These are phyloP conservation scores for Rafetus swinhoei DNA, from an alignment of 2,113 vertebrate genomes.

Conservation along the genomic window DNA sequence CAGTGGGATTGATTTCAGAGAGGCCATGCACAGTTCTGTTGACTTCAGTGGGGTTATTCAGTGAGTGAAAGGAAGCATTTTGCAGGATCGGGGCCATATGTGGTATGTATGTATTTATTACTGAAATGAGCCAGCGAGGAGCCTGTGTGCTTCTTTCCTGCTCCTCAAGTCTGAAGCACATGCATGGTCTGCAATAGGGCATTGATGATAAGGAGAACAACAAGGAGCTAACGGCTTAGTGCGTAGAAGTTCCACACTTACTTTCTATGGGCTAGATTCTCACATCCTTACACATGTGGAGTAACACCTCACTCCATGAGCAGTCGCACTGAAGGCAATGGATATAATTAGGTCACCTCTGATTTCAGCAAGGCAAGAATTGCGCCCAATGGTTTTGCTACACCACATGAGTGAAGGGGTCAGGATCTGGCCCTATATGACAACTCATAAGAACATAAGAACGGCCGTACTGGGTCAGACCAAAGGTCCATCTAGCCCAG, in stretches of 20 bases:
- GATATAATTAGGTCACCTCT: neutral
- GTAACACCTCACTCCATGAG: neutral
- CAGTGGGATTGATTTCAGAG: neutral
- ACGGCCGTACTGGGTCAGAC: no score
- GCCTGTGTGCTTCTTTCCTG: neutral
- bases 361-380: neutral
- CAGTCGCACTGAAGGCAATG: neutral
- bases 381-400: neutral
- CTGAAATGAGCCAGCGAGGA: neutral
- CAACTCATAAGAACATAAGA: no score
- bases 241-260: neutral
- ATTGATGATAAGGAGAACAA: neutral
- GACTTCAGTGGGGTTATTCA: neutral
- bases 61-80: neutral
- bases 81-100: neutral
- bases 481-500: no score
- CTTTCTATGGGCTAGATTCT: neutral
- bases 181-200: neutral
- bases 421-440: conserved; percentile 4
- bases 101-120: neutral
- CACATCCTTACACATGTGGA: neutral
- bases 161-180: neutral
- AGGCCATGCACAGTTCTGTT: neutral
- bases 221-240: neutral
- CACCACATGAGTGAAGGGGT: conserved; percentile 19